A percentile compares a stretch with the other conserved stretches of the same genome.
These are phyloP conservation scores for Chroicocephalus ridibundus DNA, from an alignment of 2,113 vertebrate genomes.

Conservation along the genomic window DNA sequence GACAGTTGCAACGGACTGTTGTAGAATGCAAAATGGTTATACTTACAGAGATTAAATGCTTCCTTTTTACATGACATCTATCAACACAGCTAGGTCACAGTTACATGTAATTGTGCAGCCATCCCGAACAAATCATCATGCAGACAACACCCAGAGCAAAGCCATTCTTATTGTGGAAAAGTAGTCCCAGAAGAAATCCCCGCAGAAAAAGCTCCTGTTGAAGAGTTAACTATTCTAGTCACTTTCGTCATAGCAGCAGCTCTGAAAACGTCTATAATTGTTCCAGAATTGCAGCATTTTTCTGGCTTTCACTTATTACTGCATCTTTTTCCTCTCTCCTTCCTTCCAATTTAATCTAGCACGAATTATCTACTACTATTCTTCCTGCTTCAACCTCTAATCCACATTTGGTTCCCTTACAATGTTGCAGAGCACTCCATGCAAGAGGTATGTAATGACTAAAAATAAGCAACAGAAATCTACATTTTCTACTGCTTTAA, in stretches of 20 bases:
- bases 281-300: background rate
- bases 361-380: background rate
- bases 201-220: background rate
- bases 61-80: background rate
- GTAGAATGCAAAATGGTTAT: background rate
- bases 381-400: background rate
- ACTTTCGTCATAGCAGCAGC: background rate
- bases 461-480: background rate
- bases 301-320: background rate
- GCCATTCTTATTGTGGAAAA: background rate
- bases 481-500: background rate
- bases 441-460: background rate
- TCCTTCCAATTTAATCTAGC: background rate
- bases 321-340: background rate
- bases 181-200: background rate
- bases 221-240: background rate
- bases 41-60: background rate
- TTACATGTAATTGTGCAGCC: background rate
- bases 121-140: background rate
- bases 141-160: background rate
- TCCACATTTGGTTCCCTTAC: background rate
- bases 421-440: background rate
- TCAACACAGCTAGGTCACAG: background rate
- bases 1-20: background rate
- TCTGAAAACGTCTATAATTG: background rate